phyloP scores from a whole-genome alignment of 2,797 vertebrate genomes.

The Tolypeutes matacus region DNA sequence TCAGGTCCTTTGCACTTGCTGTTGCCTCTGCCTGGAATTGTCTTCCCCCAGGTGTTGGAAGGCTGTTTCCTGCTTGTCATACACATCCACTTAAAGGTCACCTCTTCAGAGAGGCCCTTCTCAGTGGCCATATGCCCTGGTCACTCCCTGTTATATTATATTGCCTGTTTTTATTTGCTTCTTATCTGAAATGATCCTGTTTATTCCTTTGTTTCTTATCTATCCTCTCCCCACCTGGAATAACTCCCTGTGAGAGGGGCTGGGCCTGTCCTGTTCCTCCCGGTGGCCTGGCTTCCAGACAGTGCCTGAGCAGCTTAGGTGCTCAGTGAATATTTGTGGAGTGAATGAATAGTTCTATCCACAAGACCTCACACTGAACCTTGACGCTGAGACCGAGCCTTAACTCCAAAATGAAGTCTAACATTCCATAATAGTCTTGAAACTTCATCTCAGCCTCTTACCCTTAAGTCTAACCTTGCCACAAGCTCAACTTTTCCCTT shows the following conservation, averaged over 20 bases:
- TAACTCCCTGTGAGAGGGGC: not conserved
- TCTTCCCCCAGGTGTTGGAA: not conserved
- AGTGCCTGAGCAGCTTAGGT: not conserved
- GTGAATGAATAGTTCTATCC: not conserved
- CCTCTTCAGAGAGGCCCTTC: constrained; percentile 16
- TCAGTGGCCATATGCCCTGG: too few species aligned
- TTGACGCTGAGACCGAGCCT: not conserved
- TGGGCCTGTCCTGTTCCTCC: not conserved
- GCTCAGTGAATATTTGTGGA: not conserved
- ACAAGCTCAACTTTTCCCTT: not conserved
- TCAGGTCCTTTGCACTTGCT: not conserved
- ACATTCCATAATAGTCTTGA: not conserved
- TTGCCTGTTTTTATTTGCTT: constrained; percentile 33
- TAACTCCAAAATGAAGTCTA: not conserved
- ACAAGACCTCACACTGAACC: not conserved
- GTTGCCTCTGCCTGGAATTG: not conserved
- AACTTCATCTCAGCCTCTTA: not conserved
- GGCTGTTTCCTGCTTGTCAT: not conserved
- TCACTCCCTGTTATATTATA: not conserved
- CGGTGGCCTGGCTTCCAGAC: not conserved
- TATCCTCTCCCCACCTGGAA: not conserved
- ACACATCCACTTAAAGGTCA: not conserved
- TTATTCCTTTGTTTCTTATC: constrained; percentile 17
- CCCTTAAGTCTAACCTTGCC: not conserved
- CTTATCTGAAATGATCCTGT: constrained; percentile 5